Base-by-base conservation (phyloP, 2,113 vertebrate species). In the Pseudopodoces humilis region DNA sequence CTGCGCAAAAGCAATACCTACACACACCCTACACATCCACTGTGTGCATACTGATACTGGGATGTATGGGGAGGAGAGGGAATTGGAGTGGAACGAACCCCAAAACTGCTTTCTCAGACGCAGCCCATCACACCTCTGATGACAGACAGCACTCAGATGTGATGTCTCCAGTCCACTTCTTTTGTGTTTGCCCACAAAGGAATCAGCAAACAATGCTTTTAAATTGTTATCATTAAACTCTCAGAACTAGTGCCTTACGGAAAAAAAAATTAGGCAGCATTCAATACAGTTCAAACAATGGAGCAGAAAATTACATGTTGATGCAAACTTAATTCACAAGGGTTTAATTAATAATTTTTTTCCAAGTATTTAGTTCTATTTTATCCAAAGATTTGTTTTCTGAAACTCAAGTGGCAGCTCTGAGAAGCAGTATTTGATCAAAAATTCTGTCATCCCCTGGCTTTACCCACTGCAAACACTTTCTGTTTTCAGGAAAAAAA, bases 231-330 rank as follows among this genome's bases (percentile, higher is more conserved):
- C 25, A 44, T 37, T 82, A 76, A 89, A 93, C 13, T 35, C 55
- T 79, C 84, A 79, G 49, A 83, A 70, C 35, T 44, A 31, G 19
- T 47, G 39, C 33, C 44, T 79, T 39, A 68, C 2, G 4, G 15
- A 64, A 76, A 72, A 86, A 30, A 46, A 59, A 79, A 75, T 6
- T 13, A 63, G 69, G 41, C 28, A 75, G 63, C 33, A 58, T 81
- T 90, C 75, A 76, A 47, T 72, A 94, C 92, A 87, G 39, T 60
- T 85, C 58, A 71, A 76, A 35, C 53, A 65, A 76, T 37, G 6
- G 28, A 49, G 62, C 58, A 91, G 87, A 91, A 94, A 91, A 96
- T 49, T 83, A 41, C 37, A 76, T 27, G 46, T 58, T 92, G 70
- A 85, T 72, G 20, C 20, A 85, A 87, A 91, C 41, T 52, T 71